phyloP scores from a whole-genome alignment of 2,888 invertebrate species.

The Ctenicera cuprea region DNA sequence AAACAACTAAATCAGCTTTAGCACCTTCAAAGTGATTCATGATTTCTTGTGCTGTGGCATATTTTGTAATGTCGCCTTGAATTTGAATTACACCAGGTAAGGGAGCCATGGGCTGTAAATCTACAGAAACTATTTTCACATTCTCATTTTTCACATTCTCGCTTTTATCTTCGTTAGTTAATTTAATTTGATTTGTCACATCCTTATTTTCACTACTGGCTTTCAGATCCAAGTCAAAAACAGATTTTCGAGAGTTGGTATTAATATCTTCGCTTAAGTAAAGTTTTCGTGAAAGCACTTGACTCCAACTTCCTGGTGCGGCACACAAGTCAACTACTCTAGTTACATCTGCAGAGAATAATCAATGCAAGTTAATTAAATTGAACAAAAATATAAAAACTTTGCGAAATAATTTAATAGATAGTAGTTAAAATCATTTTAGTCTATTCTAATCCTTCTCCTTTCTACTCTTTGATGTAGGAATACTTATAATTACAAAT shows the following conservation, averaged over 20 bases:
- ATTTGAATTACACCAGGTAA: constrained; percentile 96
- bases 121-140: constrained; percentile 97
- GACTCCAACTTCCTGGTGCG: constrained; percentile 99
- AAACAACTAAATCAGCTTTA: constrained; percentile 95
- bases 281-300: constrained; percentile 91
- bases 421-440: no score
- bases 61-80: constrained; percentile 98
- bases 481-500: no score
- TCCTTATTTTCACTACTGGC: no score
- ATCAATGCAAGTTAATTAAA: no score
- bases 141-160: constrained; percentile 73
- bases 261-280: constrained; percentile 73
- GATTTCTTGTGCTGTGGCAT: constrained; percentile 92
- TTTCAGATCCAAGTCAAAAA: no score
- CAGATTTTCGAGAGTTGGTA: no score
- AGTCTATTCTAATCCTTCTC: no score
- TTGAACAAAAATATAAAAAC: no score
- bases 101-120: constrained; percentile 98
- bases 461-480: no score
- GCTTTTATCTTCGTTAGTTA: constrained; percentile 48
- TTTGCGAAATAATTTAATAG: no score
- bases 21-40: constrained; percentile 92
- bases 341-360: constrained; percentile 80
- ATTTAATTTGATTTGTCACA: constrained; percentile 67
- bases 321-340: constrained; percentile 98